These are phyloP conservation scores for Agelaius phoeniceus DNA, from an alignment of 2,113 vertebrate genomes.

Conservation along the genomic window DNA sequence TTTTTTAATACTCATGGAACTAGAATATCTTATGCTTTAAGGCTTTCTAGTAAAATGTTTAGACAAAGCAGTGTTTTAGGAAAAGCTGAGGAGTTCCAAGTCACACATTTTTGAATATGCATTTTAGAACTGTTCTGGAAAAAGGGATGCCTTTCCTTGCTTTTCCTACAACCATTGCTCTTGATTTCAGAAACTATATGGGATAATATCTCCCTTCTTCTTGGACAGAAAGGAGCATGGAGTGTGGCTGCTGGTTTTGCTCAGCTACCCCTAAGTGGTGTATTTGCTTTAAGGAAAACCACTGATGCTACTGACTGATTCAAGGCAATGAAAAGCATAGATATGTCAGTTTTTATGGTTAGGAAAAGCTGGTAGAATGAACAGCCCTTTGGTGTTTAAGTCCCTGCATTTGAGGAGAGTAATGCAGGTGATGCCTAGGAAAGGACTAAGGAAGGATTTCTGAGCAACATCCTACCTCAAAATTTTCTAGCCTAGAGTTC, in stretches of 20 bases:
- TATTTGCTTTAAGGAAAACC: not conserved
- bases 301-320: not conserved
- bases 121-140: not conserved
- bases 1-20: not conserved
- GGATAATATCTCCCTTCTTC: not conserved
- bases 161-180: not conserved
- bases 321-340: not conserved
- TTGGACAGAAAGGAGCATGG: not conserved
- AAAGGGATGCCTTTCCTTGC: not conserved
- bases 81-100: not conserved
- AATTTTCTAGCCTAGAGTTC: not conserved
- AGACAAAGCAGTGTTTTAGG: not conserved
- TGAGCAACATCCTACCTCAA: not conserved
- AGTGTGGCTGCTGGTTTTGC: not conserved
- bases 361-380: not conserved
- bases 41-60: not conserved
- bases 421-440: not conserved
- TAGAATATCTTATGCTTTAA: not conserved
- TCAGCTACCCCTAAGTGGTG: not conserved
- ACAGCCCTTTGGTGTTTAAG: not conserved
- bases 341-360: not conserved
- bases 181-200: not conserved
- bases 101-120: not conserved
- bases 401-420: not conserved
- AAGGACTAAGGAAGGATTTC: not conserved